Evolutionary conservation across 2,888 invertebrate genomes (phyloP).

Genomic region (Epiblema foenella): DNA sequence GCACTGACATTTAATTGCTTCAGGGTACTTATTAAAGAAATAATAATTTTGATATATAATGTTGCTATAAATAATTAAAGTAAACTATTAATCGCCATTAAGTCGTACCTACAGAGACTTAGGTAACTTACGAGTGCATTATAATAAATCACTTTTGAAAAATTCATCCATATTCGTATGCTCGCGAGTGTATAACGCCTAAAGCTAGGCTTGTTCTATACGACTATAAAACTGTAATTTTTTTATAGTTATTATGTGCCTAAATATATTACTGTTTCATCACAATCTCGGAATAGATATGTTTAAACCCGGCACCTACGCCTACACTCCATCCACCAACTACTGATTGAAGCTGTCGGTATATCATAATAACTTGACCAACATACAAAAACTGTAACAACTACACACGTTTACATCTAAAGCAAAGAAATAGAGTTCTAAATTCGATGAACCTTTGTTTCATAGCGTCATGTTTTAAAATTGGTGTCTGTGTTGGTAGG

Average conservation of each 20-base stretch:
- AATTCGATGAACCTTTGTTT: neutral
- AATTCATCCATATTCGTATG: neutral
- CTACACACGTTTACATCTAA: neutral
- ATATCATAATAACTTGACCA: slow-evolving; percentile 52
- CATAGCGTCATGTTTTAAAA: neutral
- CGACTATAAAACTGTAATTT: slow-evolving; percentile 28
- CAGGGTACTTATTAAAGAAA: too few relatives aligned
- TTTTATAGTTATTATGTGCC: slow-evolving; percentile 26
- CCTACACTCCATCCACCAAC: slow-evolving; percentile 53
- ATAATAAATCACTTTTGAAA: neutral
- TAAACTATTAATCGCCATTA: neutral
- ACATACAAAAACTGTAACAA: slow-evolving; percentile 41
- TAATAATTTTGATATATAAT: too few relatives aligned
- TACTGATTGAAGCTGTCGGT: slow-evolving; percentile 66
- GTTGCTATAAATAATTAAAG: neutral
- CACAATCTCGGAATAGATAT: slow-evolving; percentile 35
- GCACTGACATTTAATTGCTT: too few relatives aligned
- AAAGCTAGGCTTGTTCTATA: slow-evolving; percentile 24
- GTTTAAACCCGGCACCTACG: slow-evolving; percentile 54
- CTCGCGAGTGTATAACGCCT: slow-evolving; percentile 9
- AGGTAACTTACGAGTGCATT: too few relatives aligned
- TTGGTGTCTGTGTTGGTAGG: slow-evolving; percentile 46
- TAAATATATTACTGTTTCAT: slow-evolving; percentile 39
- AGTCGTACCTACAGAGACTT: too few relatives aligned
- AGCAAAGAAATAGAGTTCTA: neutral